Evolutionary conservation across 2,113 vertebrate genomes (phyloP).

Genomic region (Scophthalmus maximus): DNA sequence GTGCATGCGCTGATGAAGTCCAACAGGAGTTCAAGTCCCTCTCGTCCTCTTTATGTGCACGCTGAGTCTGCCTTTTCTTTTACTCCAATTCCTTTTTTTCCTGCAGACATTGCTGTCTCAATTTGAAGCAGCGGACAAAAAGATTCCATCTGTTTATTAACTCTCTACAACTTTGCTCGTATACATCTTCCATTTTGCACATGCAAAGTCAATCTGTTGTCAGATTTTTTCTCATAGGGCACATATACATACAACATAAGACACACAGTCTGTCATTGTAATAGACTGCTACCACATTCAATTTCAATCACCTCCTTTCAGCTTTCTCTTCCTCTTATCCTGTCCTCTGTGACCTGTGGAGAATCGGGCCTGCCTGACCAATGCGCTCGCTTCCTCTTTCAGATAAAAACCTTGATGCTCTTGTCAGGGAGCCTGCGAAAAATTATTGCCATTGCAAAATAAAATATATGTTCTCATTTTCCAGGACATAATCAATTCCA

Average conservation of each 20-base stretch:
- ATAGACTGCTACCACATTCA: too few relatives aligned
- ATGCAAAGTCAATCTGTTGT: not conserved
- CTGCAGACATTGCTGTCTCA: not conserved
- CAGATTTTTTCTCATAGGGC: not conserved
- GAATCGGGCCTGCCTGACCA: not conserved
- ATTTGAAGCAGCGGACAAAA: not conserved
- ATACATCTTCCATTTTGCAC: not conserved
- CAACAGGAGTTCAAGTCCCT: not conserved
- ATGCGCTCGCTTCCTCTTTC: not conserved
- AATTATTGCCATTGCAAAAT: conserved; percentile 3
- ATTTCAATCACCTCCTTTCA: not conserved
- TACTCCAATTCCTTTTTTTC: not conserved
- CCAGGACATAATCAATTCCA: conserved; percentile 98
- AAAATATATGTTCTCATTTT: conserved; percentile 40
- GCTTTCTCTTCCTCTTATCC: conserved; percentile 7
- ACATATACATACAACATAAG: too few relatives aligned
- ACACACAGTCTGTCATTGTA: too few relatives aligned
- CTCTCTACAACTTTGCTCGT: not conserved
- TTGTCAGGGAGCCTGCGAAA: not conserved
- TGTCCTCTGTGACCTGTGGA: conserved; percentile 4
- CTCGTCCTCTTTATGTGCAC: not conserved
- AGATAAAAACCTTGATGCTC: not conserved
- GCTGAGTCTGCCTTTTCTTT: not conserved
- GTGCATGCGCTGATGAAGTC: not conserved
- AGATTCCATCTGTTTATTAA: not conserved